Conservation (phyloP, 2,888 invertebrate species). For the Philereme transversata region DNA sequence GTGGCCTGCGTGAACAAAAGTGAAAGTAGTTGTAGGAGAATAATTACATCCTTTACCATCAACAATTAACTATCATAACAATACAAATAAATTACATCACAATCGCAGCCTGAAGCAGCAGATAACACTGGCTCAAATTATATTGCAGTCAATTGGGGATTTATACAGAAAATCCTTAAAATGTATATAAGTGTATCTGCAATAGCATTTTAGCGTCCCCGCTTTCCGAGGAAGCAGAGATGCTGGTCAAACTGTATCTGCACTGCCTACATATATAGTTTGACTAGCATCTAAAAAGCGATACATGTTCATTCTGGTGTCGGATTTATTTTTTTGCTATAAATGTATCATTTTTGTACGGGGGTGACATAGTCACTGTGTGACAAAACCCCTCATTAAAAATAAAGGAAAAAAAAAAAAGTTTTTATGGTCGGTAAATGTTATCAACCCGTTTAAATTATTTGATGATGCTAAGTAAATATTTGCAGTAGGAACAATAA, state of each 20-base stretch:
- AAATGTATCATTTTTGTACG: too few relatives aligned
- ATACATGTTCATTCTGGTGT: too few relatives aligned
- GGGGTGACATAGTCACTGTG: too few relatives aligned
- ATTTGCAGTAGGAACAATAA: conserved; percentile 34
- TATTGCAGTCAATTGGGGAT: not conserved
- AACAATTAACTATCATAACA: conserved; percentile 1
- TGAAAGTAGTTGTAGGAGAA: conserved; percentile 3
- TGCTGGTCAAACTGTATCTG: too few relatives aligned
- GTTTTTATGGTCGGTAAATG: conserved; percentile 13
- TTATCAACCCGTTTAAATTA: conserved; percentile 21
- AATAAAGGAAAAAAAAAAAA: not conserved
- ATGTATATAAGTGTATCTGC: too few relatives aligned
- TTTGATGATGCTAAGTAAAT: conserved; percentile 31
- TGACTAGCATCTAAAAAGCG: too few relatives aligned
- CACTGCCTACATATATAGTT: too few relatives aligned
- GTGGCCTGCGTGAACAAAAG: conserved; percentile 80
- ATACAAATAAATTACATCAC: conserved; percentile 1
- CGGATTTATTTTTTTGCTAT: too few relatives aligned
- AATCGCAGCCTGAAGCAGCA: not conserved
- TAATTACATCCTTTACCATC: not conserved
- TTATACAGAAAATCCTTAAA: not conserved
- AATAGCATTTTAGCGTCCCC: too few relatives aligned
- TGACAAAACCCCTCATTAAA: too few relatives aligned
- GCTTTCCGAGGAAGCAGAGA: too few relatives aligned
- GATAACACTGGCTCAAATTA: conserved; percentile 20